These are phyloP conservation scores for Melanaphis sacchari DNA, from an alignment of 1,140 invertebrate species.

Conservation along the genomic window DNA sequence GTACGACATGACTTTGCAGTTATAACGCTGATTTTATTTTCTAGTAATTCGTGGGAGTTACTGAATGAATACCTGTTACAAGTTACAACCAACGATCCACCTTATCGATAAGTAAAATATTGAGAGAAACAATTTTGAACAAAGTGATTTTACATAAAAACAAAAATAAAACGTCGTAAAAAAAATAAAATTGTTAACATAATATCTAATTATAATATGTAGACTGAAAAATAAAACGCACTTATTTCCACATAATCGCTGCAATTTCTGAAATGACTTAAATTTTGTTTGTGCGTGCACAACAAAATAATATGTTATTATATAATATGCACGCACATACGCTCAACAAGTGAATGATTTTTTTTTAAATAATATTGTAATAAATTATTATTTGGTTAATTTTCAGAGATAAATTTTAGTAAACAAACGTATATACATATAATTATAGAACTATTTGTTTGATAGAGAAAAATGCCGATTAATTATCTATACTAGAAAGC, in stretches of 20 bases:
- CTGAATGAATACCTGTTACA: not conserved
- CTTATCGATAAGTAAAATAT: not conserved
- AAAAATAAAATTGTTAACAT: not conserved
- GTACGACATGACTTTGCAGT: too few relatives aligned
- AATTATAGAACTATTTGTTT: not conserved
- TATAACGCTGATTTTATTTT: not conserved
- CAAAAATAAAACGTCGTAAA: not conserved
- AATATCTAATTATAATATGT: not conserved
- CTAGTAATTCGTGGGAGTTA: not conserved
- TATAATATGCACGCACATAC: not conserved
- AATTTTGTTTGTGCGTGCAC: not conserved
- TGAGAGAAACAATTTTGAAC: not conserved
- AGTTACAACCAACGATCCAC: not conserved
- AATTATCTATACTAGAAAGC: not conserved
- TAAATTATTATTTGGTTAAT: constrained; percentile 4
- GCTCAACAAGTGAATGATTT: not conserved
- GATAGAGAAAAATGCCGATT: not conserved
- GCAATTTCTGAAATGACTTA: not conserved
- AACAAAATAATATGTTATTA: not conserved
- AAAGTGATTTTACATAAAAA: not conserved
- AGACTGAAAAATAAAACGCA: not conserved
- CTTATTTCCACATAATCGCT: not conserved
- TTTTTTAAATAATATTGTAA: not conserved
- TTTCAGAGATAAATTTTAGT: not conserved
- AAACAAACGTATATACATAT: not conserved